Evolutionary conservation across 2,113 vertebrate genomes (phyloP).

Genomic region (Rhabdornis inornatus): DNA sequence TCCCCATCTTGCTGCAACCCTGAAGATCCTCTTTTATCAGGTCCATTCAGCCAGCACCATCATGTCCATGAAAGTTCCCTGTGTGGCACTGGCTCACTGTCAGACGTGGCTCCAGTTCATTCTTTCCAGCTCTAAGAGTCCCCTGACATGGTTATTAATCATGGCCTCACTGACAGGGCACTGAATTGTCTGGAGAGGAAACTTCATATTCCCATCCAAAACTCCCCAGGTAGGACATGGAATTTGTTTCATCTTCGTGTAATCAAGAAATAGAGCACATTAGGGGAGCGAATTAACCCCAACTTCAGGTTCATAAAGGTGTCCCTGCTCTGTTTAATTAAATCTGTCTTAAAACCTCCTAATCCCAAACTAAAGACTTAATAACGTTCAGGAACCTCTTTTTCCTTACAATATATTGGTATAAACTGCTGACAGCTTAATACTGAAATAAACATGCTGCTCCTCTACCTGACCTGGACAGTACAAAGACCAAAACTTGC

Average conservation of each 20-base stretch:
- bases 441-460: conserved; percentile 43
- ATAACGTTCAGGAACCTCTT: conserved; percentile 51
- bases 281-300: conserved; percentile 16
- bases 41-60: not conserved
- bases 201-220: not conserved
- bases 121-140: not conserved
- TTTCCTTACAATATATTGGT: conserved; percentile 46
- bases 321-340: conserved; percentile 70
- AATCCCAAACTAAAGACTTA: conserved; percentile 68
- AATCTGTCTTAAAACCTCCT: conserved; percentile 72
- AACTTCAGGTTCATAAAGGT: conserved; percentile 56
- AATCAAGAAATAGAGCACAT: conserved; percentile 24
- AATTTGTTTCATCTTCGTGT: conserved; percentile 51
- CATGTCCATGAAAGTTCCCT: not conserved
- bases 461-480: not conserved
- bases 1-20: not conserved
- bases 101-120: not conserved
- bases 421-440: conserved; percentile 63
- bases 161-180: not conserved
- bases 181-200: conserved; percentile 27
- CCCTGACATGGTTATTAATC: conserved; percentile 37
- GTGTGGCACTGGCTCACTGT: not conserved
- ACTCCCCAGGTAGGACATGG: not conserved
- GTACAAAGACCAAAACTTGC: not conserved
- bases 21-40: not conserved